A percentile compares a stretch with the other conserved stretches of the same genome.
Evolutionary conservation across 1,140 invertebrate species (phyloP).

Genomic region (Myzus persicae): DNA sequence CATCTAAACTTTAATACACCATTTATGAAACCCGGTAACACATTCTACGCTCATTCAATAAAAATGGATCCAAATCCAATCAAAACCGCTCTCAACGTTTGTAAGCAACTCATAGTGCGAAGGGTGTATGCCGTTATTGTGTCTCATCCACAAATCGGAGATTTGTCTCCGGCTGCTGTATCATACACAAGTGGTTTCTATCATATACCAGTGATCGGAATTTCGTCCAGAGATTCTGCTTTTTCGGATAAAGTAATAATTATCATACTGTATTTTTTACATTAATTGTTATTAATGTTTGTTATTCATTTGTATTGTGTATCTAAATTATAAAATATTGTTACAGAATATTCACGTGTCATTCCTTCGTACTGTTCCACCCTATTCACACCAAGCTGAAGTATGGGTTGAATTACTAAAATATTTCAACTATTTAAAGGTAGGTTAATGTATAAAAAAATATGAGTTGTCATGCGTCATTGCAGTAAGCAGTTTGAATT

Average conservation of each 20-base stretch:
- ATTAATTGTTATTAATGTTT: neutral
- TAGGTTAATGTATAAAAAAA: neutral
- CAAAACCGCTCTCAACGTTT: conserved; percentile 90
- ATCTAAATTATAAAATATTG: neutral
- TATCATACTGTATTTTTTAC: neutral
- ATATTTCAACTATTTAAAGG: conserved; percentile 93
- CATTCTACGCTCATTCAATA: conserved; percentile 85
- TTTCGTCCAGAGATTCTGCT: conserved; percentile 94
- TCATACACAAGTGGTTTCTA: conserved; percentile 98
- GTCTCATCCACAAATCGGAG: conserved; percentile 85
- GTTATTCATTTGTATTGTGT: neutral
- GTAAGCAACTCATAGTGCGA: conserved; percentile 84
- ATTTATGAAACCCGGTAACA: conserved; percentile 81
- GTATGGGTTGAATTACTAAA: conserved; percentile 95
- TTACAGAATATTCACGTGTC: conserved; percentile 92
- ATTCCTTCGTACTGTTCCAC: conserved; percentile 94
- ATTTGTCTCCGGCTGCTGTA: conserved; percentile 90
- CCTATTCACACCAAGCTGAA: conserved; percentile 96
- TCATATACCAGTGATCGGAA: conserved; percentile 97
- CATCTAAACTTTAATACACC: conserved; percentile 82
- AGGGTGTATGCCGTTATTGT: conserved; percentile 88
- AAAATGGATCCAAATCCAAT: conserved; percentile 95
- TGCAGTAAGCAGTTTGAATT: neutral
- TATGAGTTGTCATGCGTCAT: neutral
- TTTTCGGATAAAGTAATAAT: conserved; percentile 91